phyloP scores from a whole-genome alignment of 2,888 invertebrate genomes.

The Azorinus chamasolen region DNA sequence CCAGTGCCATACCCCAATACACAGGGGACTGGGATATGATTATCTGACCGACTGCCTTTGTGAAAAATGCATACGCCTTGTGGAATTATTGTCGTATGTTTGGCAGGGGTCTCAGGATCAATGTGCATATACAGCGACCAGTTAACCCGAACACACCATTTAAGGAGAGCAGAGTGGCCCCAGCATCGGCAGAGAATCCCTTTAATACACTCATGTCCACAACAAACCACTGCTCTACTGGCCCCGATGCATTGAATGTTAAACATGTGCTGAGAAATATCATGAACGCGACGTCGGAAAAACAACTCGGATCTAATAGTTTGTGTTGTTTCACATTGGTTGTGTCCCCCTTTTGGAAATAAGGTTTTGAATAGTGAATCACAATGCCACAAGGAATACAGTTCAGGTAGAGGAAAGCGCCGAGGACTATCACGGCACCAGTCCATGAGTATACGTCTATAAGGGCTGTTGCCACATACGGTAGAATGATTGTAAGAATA shows the following conservation, averaged over 20 bases:
- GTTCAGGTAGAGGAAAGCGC: slow-evolving; percentile 24
- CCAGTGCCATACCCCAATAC: slow-evolving; percentile 38
- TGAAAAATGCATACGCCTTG: slow-evolving; percentile 12
- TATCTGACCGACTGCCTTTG: slow-evolving; percentile 28
- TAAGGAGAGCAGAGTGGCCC: slow-evolving; percentile 33
- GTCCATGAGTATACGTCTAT: slow-evolving; percentile 40
- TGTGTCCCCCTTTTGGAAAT: no score
- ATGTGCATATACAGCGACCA: slow-evolving; percentile 17
- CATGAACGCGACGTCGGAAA: slow-evolving; percentile 21
- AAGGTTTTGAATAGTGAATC: no score
- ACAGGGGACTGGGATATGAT: slow-evolving; percentile 3
- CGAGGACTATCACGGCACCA: slow-evolving; percentile 34
- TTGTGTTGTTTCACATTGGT: no score
- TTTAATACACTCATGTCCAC: slow-evolving; percentile 39
- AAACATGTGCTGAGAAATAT: slow-evolving; percentile 5
- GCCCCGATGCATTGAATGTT: slow-evolving; percentile 9
- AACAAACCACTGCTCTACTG: slow-evolving; percentile 53
- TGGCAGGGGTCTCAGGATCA: slow-evolving; percentile 22
- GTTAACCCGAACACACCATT: slow-evolving; percentile 47
- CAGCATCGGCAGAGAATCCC: slow-evolving; percentile 27
- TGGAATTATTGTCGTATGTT: slow-evolving; percentile 25
- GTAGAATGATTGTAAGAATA: slow-evolving; percentile 34
- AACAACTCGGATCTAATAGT: no score
- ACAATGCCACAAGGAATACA: slow-evolving; percentile 47
- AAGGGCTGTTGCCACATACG: slow-evolving; percentile 43